Base-by-base conservation (phyloP, 2,888 invertebrate species). In the Temnothorax ravouxi region DNA sequence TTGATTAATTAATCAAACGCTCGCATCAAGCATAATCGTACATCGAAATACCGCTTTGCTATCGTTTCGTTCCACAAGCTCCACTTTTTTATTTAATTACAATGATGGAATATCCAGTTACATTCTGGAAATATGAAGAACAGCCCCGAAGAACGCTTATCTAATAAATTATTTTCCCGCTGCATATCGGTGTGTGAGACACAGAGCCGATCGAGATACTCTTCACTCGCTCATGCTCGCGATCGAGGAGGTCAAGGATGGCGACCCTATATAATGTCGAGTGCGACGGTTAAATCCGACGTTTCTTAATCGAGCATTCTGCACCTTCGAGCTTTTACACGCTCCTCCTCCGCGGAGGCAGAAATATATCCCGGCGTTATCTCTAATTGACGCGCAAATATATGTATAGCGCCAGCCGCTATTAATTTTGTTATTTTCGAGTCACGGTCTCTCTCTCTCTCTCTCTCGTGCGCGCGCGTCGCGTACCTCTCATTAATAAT, bases 261-360 rank as follows among this genome's bases (percentile, higher is more conserved):
- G 25, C 41, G 54, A 25, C 8, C 29, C 8, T 52, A 52, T 76
- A 76, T 52, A 29, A 44, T 69, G 21, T 64, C 29, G n/a, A 62
- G 21, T 41, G 29, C n/a, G 41, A 21, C 8, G 21, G 69, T 69
- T 77, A 77, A 77, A 77, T 69, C 29, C 1, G 67, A 77, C 67
- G 69, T 21, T 69, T 77, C 69, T 69, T 69, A 77, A 77, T 77
- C 69, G 34, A 44, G 44, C 15, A 29, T n/a, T 54, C n/a, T 52
- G 54, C n/a, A 44, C 54, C n/a, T 29, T 29, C 29, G 9, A 29
- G 54, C 21, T 44, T 29, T 6, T 34, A 2, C 25, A 64, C 54
- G 15, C 54, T 67, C 0, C 15, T 77, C 54, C 15, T 77, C 44
- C 18, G 15, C 15, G 25, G 15, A 69, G 44, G 15, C 77, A 69